A percentile compares a stretch with the other conserved stretches of the same genome.
Evolutionary conservation across 2,113 vertebrate species (phyloP).

Genomic region (Potamarius usumacintae): DNA sequence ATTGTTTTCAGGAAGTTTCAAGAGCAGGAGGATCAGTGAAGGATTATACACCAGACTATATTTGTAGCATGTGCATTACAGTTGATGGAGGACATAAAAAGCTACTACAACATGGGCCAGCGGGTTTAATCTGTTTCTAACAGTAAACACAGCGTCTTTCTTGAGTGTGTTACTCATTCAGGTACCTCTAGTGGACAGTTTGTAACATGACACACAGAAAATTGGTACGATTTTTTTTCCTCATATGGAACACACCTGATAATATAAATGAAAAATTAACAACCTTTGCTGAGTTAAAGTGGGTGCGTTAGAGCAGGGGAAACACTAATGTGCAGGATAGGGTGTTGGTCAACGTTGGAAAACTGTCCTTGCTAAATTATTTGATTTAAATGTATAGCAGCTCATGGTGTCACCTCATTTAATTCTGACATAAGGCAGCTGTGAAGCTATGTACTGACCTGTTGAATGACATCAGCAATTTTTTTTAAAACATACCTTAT

Average conservation of each 20-base stretch:
- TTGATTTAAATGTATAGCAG: neutral
- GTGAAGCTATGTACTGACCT: neutral
- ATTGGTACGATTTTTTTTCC: accelerated
- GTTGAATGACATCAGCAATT: too few species aligned
- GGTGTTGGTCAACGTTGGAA: neutral
- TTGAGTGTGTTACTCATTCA: neutral
- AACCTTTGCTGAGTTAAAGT: neutral
- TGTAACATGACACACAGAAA: neutral
- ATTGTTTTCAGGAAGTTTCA: neutral
- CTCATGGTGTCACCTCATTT: neutral
- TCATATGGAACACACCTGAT: neutral
- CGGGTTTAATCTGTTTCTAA: neutral
- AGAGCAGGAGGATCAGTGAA: neutral
- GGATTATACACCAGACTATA: neutral
- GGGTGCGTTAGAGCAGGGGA: neutral
- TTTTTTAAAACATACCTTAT: neutral
- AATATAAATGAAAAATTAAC: neutral
- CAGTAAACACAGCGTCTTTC: neutral
- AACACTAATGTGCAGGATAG: neutral
- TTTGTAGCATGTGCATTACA: neutral
- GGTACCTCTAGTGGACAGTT: conserved; percentile 9
- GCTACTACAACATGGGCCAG: neutral
- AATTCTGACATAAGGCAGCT: neutral
- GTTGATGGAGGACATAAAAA: neutral
- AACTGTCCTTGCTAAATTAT: neutral